Base-by-base conservation (phyloP, 2,888 invertebrate species). In the Sphaerophoria taeniata region DNA sequence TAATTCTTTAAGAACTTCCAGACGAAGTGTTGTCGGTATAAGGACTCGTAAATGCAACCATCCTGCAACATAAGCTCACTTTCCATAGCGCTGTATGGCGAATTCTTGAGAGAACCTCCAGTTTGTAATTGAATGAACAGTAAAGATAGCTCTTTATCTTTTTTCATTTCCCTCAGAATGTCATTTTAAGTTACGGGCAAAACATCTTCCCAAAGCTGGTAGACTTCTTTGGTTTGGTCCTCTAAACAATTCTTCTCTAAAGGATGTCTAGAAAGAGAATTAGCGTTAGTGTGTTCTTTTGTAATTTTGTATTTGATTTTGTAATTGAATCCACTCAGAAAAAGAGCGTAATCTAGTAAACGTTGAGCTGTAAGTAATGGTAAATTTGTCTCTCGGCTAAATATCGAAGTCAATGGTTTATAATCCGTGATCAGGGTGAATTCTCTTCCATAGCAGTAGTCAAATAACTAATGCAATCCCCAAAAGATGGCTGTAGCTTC, bases 401-500 rank as follows among this genome's bases (percentile, higher is more conserved):
- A 56, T 43, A 43, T n/a, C 34, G 51, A 51, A 33, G 55, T 49
- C 31, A 73, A 16, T 6, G 79, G 69, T 39, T 73, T 79, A 14
- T 69, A 58, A 11, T 73, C 51, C 12, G 61, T 80, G 7, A 80
- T 60, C 3, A 69, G 53, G 39, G 69, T 80, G 16, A 73, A 73
- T 34, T 80, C 67, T 34, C 73, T 56, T 3, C 45, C 63, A 53
- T 63, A 77, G 39, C 63, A 71, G 55, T 31, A 71, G 14, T 71
- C 24, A 16, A 67, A 71, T 7, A 63, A 77, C 34, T 71, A 71
- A 14, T 61, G 61, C n/a, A 77, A 36, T 9, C 70, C 77, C 70
- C 77, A 82, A n/a, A 72, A 55, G 4, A 76, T 82, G n/a, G 67
- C 71, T 31, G 67, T 55, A 0, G 72, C 76, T 53, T 82, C 72